Evolutionary conservation across 2,113 vertebrate species (phyloP).

Genomic region (Trinectes maculatus): DNA sequence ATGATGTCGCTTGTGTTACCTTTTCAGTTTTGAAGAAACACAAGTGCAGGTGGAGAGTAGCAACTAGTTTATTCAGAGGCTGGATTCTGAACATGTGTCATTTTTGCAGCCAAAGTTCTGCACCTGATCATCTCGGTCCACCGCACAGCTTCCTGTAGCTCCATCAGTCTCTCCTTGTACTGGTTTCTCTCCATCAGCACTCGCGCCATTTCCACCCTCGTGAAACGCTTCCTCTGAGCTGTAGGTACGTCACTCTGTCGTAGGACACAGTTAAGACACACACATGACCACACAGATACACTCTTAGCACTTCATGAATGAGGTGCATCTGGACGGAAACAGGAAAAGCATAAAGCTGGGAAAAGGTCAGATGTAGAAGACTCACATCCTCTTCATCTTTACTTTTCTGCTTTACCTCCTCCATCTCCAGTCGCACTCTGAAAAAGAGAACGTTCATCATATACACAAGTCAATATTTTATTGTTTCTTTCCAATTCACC

Average conservation of each 20-base stretch:
- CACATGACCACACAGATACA: background rate
- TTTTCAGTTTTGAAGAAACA: background rate
- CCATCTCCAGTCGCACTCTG: constrained; percentile 90
- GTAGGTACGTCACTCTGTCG: constrained; percentile 94
- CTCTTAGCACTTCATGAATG: background rate
- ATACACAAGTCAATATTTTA: background rate
- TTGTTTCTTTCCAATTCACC: background rate
- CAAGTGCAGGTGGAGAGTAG: background rate
- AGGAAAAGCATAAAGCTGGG: too few species aligned
- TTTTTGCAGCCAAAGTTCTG: background rate
- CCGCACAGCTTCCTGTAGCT: constrained; percentile 96
- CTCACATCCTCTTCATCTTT: constrained; percentile 96
- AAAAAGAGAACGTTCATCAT: constrained; percentile 31
- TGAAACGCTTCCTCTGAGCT: constrained; percentile 95
- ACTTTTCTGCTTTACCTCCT: constrained; percentile 86
- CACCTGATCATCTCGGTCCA: constrained; percentile 99
- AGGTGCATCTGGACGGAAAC: background rate
- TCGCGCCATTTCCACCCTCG: constrained; percentile 95
- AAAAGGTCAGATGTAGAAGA: constrained; percentile 9
- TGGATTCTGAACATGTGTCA: background rate
- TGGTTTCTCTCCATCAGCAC: constrained; percentile 99
- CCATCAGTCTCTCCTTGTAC: constrained; percentile 98
- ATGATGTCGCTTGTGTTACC: background rate
- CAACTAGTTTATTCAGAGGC: background rate
- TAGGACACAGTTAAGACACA: background rate